Evolutionary conservation across 2,797 vertebrate genomes (phyloP).

Genomic region (Masticophis lateralis): DNA sequence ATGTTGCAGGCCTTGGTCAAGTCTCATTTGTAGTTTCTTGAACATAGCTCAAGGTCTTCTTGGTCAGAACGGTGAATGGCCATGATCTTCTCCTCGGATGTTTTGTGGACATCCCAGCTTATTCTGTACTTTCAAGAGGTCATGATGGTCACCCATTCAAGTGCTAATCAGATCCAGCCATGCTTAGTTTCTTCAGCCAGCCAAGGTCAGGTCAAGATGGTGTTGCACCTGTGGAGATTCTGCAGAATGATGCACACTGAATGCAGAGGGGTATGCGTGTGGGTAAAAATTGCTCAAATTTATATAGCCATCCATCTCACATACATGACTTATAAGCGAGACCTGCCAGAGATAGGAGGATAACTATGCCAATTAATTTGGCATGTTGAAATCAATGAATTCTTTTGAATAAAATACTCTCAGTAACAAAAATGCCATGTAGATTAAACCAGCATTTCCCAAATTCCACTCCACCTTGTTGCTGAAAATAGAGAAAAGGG

Average conservation of each 20-base stretch:
- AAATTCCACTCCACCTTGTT: background rate
- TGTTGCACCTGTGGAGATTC: background rate
- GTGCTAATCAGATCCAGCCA: background rate
- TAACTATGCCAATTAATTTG: background rate
- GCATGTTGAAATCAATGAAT: background rate
- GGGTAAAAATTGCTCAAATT: background rate
- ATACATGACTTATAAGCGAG: background rate
- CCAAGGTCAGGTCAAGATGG: background rate
- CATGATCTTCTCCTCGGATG: background rate
- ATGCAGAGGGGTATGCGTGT: background rate
- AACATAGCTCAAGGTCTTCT: background rate
- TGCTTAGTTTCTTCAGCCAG: background rate
- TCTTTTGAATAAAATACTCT: background rate
- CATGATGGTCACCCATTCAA: background rate
- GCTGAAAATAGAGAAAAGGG: background rate
- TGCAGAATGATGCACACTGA: background rate
- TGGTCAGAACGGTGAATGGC: background rate
- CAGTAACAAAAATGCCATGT: background rate
- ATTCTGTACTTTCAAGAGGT: background rate
- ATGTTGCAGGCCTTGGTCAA: background rate
- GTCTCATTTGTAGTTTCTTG: background rate
- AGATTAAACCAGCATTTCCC: background rate
- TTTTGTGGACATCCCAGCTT: background rate
- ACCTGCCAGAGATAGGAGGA: background rate
- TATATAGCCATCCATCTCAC: background rate